Percentiles rank a stretch among this genome's conserved stretches.
Evolutionary conservation across 2,797 vertebrate genomes (phyloP).

Genomic region (Cygnus olor): DNA sequence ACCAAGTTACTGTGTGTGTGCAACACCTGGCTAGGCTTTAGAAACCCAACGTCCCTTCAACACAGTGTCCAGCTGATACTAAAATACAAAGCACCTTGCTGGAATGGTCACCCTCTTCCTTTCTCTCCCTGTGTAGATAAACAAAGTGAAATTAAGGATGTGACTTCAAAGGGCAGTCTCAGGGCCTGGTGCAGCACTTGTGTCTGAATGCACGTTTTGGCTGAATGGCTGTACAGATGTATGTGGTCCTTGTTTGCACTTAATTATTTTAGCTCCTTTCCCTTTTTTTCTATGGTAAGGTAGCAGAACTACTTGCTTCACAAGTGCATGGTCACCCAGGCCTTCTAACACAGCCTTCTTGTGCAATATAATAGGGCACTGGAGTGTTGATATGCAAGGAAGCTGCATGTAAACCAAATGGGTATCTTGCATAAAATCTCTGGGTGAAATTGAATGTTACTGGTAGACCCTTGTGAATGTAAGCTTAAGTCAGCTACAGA

Average conservation of each 20-base stretch:
- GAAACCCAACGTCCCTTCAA: background rate
- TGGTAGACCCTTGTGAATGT: background rate
- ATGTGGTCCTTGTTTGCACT: background rate
- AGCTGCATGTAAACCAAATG: background rate
- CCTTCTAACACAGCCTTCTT: background rate
- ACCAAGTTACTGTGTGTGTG: background rate
- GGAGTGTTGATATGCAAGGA: background rate
- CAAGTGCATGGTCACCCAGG: background rate
- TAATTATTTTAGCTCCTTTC: background rate
- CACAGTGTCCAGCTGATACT: background rate
- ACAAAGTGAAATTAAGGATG: background rate
- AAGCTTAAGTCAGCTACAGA: background rate
- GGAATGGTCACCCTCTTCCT: background rate
- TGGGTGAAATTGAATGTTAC: background rate
- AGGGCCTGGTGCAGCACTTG: background rate
- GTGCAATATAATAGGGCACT: rapidly evolving
- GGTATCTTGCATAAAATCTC: background rate
- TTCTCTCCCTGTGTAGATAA: background rate
- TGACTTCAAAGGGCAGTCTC: background rate
- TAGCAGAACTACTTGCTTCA: background rate
- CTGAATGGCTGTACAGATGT: background rate
- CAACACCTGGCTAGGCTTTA: background rate
- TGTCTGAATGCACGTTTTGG: background rate
- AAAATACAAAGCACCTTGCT: background rate
- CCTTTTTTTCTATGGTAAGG: background rate